Conservation (phyloP, 1,140 invertebrate genomes). For the Orchesella cincta region DNA sequence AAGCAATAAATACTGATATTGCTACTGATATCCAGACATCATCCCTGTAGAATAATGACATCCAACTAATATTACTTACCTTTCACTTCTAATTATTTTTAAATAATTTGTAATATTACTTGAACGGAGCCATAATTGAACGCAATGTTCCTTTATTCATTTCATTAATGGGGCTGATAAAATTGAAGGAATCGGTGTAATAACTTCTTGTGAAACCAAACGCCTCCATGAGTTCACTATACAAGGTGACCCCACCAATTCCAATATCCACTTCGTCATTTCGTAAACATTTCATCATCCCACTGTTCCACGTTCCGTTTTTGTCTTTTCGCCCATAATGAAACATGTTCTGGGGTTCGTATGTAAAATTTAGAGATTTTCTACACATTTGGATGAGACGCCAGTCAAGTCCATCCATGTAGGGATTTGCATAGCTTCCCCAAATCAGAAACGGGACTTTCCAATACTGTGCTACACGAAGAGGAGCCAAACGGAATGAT, state of each 20-base stretch:
- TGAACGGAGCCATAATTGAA: no score
- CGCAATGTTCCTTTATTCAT: background rate
- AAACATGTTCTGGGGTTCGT: no score
- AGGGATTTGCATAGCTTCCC: no score
- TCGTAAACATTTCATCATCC: background rate
- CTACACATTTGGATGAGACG: background rate
- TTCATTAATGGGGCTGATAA: background rate
- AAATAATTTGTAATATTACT: no score
- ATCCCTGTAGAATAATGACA: background rate
- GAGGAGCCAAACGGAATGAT: background rate
- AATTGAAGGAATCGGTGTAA: background rate
- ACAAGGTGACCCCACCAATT: background rate
- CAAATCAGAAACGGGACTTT: no score
- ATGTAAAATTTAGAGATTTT: background rate
- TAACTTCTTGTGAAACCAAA: background rate
- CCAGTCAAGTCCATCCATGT: no score
- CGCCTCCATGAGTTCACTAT: background rate
- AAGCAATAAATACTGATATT: background rate
- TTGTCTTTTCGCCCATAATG: background rate
- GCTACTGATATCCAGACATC: background rate
- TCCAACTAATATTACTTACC: background rate
- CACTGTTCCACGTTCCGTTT: background rate
- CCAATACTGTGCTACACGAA: background rate
- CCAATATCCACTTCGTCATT: background rate
- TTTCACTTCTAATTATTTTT: no score